Evolutionary conservation across 1,140 invertebrate genomes (phyloP).

Genomic region (Parapsyche elsis): DNA sequence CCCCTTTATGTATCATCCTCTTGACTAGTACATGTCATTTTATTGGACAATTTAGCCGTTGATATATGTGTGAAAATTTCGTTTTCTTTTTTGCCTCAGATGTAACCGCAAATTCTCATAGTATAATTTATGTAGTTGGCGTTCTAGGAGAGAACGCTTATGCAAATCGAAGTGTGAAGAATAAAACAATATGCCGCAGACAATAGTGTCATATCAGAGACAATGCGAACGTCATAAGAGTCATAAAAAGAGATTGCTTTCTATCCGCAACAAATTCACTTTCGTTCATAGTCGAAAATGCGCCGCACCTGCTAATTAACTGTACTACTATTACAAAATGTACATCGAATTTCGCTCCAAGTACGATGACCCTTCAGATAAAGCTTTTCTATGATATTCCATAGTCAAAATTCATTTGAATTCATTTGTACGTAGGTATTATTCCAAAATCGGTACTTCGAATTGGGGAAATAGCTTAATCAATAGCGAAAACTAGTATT

Average conservation of each 20-base stretch:
- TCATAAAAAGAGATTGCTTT: no score
- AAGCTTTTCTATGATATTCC: no score
- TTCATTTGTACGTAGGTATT: no score
- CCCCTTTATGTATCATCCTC: no score
- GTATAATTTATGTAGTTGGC: not conserved
- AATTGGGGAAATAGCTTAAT: no score
- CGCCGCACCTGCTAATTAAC: not conserved
- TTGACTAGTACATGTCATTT: no score
- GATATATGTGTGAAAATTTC: conserved; percentile 15
- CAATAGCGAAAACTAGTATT: no score
- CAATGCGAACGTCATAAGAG: not conserved
- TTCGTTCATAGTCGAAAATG: conserved; percentile 3
- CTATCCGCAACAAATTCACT: not conserved
- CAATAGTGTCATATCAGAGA: conserved; percentile 14
- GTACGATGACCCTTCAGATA: not conserved
- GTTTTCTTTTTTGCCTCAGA: not conserved
- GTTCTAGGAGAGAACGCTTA: not conserved
- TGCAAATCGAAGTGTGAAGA: conserved; percentile 15
- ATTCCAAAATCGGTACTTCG: no score
- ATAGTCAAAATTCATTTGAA: no score
- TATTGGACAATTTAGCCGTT: no score
- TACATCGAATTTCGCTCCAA: not conserved
- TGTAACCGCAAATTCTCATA: not conserved
- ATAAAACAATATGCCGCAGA: not conserved
- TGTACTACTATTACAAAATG: not conserved